A percentile compares a stretch with the other conserved stretches of the same genome.
phyloP scores from a whole-genome alignment of 2,113 vertebrate species.

The Indicator maculatus region DNA sequence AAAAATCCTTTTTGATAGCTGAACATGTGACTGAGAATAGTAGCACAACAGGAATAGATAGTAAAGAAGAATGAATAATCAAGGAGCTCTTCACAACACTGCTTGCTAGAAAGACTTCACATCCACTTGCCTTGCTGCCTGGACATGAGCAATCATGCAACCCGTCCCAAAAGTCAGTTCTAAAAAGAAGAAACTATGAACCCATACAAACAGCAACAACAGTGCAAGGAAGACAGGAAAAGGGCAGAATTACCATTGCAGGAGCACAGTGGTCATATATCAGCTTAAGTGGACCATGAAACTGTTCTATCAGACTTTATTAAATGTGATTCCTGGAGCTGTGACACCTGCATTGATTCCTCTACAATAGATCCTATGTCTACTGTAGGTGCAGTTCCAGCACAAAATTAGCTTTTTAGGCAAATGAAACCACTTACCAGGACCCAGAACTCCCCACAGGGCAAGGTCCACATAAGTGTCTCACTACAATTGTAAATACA shows the following conservation, averaged over 20 bases:
- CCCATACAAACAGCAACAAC: accelerated
- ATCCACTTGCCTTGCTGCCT: neutral
- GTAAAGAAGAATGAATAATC: neutral
- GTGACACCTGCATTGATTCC: neutral
- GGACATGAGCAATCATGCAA: neutral
- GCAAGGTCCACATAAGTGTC: neutral
- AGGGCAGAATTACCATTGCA: neutral
- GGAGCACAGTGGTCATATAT: neutral
- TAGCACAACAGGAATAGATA: neutral
- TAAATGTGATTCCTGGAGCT: neutral
- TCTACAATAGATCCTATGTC: neutral
- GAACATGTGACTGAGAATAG: neutral
- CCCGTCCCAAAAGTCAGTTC: neutral
- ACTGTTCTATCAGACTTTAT: neutral
- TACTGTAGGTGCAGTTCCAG: neutral
- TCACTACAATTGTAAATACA: neutral
- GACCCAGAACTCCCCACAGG: neutral
- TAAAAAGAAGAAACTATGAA: neutral
- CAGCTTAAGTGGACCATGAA: neutral
- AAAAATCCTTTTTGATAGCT: neutral
- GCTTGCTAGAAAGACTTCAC: neutral
- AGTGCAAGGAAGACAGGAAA: neutral
- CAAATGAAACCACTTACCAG: neutral
- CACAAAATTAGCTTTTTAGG: neutral
- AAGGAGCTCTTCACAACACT: neutral